A percentile compares a stretch with the other conserved stretches of the same genome.
These are phyloP conservation scores for Strigamia transsilvanica DNA, from an alignment of 2,888 invertebrate species.

Conservation along the genomic window DNA sequence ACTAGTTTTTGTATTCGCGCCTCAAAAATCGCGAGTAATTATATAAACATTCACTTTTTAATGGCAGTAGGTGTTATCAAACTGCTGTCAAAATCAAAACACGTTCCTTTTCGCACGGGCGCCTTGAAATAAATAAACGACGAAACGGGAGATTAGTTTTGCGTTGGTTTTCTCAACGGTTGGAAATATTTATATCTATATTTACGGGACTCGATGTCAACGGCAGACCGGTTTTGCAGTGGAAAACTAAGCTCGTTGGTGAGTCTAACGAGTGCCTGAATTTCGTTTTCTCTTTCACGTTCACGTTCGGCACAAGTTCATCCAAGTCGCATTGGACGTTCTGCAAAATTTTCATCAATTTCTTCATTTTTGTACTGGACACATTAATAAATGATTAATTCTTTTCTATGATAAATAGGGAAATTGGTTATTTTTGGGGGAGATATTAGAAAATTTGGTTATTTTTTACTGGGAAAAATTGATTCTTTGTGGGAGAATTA, in stretches of 20 bases:
- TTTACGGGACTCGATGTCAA: conserved; percentile 82
- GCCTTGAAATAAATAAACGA: conserved; percentile 65
- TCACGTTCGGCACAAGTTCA: conserved; percentile 72
- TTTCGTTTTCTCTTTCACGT: conserved; percentile 74
- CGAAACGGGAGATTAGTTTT: too few relatives aligned
- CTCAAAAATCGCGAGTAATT: neutral
- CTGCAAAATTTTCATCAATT: neutral
- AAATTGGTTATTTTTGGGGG: too few relatives aligned
- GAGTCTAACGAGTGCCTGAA: conserved; percentile 79
- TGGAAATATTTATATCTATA: too few relatives aligned
- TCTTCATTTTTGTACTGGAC: too few relatives aligned
- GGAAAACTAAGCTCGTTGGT: conserved; percentile 84
- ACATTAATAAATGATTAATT: too few relatives aligned
- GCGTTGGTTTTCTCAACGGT: too few relatives aligned
- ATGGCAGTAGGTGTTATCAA: conserved; percentile 76
- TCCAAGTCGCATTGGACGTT: neutral
- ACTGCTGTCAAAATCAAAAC: conserved; percentile 85
- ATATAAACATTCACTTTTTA: conserved; percentile 71
- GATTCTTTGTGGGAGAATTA: too few relatives aligned
- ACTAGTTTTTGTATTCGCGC: neutral
- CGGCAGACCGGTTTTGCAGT: conserved; percentile 80
- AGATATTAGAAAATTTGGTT: too few relatives aligned
- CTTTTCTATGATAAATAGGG: too few relatives aligned
- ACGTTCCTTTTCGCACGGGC: conserved; percentile 78
- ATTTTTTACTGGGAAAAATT: too few relatives aligned